Base-by-base conservation (phyloP, 2,797 vertebrate species). In the Decapterus maruadsi region DNA sequence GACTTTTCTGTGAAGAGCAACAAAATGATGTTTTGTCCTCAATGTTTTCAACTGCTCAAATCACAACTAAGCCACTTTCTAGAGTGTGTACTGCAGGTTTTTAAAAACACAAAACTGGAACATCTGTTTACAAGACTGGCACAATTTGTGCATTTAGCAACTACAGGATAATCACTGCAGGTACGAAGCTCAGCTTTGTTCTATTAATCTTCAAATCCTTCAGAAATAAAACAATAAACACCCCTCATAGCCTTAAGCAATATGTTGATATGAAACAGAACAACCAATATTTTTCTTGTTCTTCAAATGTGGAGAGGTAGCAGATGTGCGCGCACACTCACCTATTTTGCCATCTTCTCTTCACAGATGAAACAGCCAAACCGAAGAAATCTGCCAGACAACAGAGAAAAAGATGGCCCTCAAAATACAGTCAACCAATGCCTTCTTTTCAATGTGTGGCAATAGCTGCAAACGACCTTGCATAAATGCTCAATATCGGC, bases 381-480 rank as follows among this genome's bases (percentile, higher is more conserved):
- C 53, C n/a, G 60, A 59, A 75, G 40, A 80, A 73, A 80, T 83
- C 81, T 85, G 75, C 54, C 73, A 83, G 46, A 77, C 64, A 85
- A 80, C 63, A 75, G 65, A 86, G 61, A 77, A 78, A 82, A 72
- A 53, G 40, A 75, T 16, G 48, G 70, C 65, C 65, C 75, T 89
- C 67, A 77, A 14, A 74, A 75, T 34, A 76, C 74, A 71, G 11
- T 72, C 73, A 59, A 74, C 66, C 73, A 82, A 73, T 59, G 40
- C 57, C 59, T 72, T 64, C 68, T 69, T 13, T 72, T 75, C 74
- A 73, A 61, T 48, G 40, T 81, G 56, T 55, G 53, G 54, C 61
- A 79, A 64, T 34, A 42, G 74, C 68, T 74, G 74, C 42, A 75
- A 86, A 85, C 76, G 72, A 88, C 83, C 80, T 81, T 89, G 84